Evolutionary conservation across 2,888 invertebrate species (phyloP).

Genomic region (Diaprepes abbreviatus): DNA sequence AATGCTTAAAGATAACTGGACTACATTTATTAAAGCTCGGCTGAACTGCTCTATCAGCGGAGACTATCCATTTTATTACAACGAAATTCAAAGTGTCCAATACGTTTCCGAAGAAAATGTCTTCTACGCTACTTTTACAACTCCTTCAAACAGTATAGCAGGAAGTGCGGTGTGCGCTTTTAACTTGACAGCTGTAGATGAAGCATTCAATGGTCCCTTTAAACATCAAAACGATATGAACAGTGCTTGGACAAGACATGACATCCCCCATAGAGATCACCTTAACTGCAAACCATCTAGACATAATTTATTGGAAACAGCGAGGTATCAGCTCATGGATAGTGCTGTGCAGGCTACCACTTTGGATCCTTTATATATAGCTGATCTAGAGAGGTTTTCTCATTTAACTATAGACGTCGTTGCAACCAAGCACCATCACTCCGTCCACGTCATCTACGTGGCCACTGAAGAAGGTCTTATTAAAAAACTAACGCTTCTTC

Average conservation of each 20-base stretch:
- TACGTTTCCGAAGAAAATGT: conserved; percentile 83
- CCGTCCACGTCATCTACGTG: conserved; percentile 84
- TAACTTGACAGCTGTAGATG: conserved; percentile 84
- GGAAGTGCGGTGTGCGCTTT: conserved; percentile 95
- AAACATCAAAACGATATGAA: conserved; percentile 84
- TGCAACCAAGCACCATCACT: conserved; percentile 77
- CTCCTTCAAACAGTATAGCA: conserved; percentile 87
- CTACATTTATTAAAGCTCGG: conserved; percentile 90
- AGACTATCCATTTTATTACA: conserved; percentile 89
- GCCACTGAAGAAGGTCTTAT: conserved; percentile 82
- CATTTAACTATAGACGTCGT: conserved; percentile 88
- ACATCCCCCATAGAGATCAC: conserved; percentile 72
- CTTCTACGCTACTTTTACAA: conserved; percentile 88
- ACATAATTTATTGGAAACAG: conserved; percentile 72
- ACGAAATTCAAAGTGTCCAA: conserved; percentile 88
- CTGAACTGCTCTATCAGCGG: conserved; percentile 88
- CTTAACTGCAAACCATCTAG: conserved; percentile 73
- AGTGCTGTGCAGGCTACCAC: conserved; percentile 84
- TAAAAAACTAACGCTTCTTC: conserved; percentile 84
- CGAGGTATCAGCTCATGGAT: conserved; percentile 90
- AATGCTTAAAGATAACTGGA: conserved; percentile 88
- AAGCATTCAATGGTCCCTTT: conserved; percentile 88
- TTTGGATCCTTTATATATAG: conserved; percentile 78
- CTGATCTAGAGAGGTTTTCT: conserved; percentile 79
- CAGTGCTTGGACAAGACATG: conserved; percentile 82